Conservation (phyloP, 2,797 vertebrate species). For the Sebastes oblongus region DNA sequence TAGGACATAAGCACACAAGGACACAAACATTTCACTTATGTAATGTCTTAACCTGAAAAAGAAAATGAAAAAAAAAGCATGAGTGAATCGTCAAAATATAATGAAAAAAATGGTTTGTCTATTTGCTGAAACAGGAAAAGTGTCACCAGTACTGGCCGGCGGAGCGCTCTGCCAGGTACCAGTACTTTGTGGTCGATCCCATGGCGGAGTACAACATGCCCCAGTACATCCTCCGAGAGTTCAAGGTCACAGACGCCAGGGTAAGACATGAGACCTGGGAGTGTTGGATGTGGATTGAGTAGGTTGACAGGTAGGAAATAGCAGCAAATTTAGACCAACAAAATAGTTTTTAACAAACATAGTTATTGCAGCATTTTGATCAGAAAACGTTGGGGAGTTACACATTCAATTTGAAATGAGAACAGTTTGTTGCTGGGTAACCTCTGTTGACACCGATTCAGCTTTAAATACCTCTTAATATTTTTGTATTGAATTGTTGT, state of each 20-base stretch:
- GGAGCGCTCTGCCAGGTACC: slow-evolving; percentile 94
- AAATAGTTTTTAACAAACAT: background rate
- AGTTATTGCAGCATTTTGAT: background rate
- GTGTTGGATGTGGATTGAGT: background rate
- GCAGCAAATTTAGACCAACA: background rate
- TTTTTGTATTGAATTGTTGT: background rate
- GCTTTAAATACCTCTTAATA: background rate
- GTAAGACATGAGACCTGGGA: slow-evolving; percentile 76
- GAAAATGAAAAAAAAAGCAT: background rate
- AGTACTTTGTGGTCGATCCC: slow-evolving; percentile 98
- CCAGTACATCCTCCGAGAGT: slow-evolving; percentile 96
- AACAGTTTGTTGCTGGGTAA: background rate
- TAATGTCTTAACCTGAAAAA: background rate
- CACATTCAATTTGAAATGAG: background rate
- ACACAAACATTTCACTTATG: background rate
- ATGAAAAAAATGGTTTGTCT: background rate
- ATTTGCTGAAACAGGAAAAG: slow-evolving; percentile 87
- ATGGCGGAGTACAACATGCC: slow-evolving; percentile 99
- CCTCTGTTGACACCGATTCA: background rate
- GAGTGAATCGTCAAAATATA: background rate
- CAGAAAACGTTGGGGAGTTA: background rate
- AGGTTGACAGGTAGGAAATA: background rate
- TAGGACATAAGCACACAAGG: slow-evolving; percentile 62
- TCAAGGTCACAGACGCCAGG: slow-evolving; percentile 98
- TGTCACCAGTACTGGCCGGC: slow-evolving; percentile 99